Base-by-base conservation (phyloP, 2,888 invertebrate species). In the Tetheella fluctuosa region DNA sequence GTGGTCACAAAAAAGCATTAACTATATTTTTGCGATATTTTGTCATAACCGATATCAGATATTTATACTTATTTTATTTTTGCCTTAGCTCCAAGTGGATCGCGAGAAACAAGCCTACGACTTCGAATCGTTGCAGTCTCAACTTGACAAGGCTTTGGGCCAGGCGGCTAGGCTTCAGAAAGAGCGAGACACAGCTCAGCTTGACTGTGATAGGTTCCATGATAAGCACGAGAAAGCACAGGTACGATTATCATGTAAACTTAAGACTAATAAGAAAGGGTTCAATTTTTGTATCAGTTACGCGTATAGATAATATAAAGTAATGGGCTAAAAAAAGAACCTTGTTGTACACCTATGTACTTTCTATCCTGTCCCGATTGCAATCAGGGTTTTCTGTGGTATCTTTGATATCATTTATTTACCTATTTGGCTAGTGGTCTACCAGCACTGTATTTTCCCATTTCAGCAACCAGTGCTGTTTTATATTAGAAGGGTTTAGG, bases 161-260 rank as follows among this genome's bases (percentile, higher is more conserved):
- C 97, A 97, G 86, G 95, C 97, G 55, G 96, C 96, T 59, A 94
- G 98, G 60, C 95, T 98, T 80, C 98, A 98, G 89, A 98, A 98
- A 86, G 98, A 98, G 86, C 94, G 97, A 59, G 98, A 98, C 86
- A 95, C 96, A 3, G 95, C 97, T 28, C 96, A 97, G 78, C 84
- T 97, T 67, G 98, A 98, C 75, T 95, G 96, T 61, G 98, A 98
- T 84, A 94, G 98, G 73, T 95, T 97, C 81, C 95, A 96, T 73
- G 98, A 98, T 82, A 98, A 98, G 90, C 95, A 96, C 77, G 98
- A 98, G 73, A 98, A 98, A 85, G 95, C 96, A 62, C 97, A 98
- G 95, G 97, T 97, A 88, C 85, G 80, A 39, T 37, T 15, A 37
- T 39, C 1, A 39, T 39, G 1, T 7, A 6, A 34, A 34, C 7